Evolutionary conservation across 2,888 invertebrate genomes (phyloP).

Genomic region (Thymelicus lineola): DNA sequence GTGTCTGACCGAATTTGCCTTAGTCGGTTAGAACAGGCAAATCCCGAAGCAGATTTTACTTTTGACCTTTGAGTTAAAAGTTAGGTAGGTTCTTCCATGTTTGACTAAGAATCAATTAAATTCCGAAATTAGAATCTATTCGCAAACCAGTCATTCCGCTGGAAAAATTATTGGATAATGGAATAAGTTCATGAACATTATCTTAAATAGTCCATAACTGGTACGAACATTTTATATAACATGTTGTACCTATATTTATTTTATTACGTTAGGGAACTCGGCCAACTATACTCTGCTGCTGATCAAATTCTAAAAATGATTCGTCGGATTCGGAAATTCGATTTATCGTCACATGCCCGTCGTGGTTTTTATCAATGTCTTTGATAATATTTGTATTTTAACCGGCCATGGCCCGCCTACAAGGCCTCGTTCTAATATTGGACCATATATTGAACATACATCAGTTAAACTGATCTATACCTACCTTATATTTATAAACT

Average conservation of each 20-base stretch:
- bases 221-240: not conserved
- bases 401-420: not conserved
- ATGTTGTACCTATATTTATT: not conserved
- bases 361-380: slow-evolving; percentile 15
- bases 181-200: too few relatives aligned
- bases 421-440: not conserved
- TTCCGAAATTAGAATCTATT: too few relatives aligned
- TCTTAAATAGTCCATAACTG: too few relatives aligned
- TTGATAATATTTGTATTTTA: slow-evolving; percentile 14
- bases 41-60: too few relatives aligned
- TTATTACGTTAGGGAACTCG: slow-evolving; percentile 1
- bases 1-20: too few relatives aligned
- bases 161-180: too few relatives aligned
- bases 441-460: not conserved
- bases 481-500: not conserved
- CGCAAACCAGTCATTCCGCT: too few relatives aligned
- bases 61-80: too few relatives aligned
- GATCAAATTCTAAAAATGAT: not conserved
- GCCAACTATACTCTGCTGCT: slow-evolving; percentile 11
- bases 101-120: too few relatives aligned
- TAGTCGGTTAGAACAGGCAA: too few relatives aligned
- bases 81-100: too few relatives aligned
- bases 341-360: slow-evolving; percentile 6
- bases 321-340: slow-evolving; percentile 1
- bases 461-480: not conserved